phyloP scores from a whole-genome alignment of 92 coral and sea anemone genomes.

The Muricea muricata region DNA sequence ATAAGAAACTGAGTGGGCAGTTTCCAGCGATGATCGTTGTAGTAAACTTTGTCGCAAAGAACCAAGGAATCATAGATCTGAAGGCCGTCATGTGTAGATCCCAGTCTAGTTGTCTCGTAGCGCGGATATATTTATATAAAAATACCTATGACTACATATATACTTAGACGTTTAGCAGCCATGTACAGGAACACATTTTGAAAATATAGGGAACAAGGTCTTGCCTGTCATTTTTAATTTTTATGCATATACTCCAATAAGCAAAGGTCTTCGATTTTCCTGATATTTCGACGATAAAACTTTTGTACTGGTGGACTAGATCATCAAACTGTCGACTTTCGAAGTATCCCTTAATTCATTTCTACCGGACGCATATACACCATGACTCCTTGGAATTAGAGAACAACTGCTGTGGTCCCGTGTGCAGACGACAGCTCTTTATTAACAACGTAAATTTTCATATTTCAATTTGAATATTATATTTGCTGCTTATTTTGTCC shows the following conservation, averaged over 20 bases:
- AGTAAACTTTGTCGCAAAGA: not conserved
- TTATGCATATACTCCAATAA: slow-evolving; percentile 38
- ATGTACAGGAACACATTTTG: not conserved
- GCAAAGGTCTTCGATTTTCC: slow-evolving; percentile 15
- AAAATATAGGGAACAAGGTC: no score
- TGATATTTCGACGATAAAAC: slow-evolving; percentile 28
- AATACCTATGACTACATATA: no score
- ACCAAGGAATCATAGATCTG: not conserved
- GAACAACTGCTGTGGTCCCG: no score
- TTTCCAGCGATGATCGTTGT: no score
- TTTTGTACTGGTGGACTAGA: slow-evolving; percentile 43
- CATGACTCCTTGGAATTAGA: no score
- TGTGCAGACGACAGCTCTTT: no score
- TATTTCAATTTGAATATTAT: no score
- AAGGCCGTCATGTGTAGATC: not conserved
- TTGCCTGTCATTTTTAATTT: slow-evolving; percentile 40
- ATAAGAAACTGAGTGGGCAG: no score
- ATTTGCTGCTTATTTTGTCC: no score
- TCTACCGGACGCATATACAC: no score
- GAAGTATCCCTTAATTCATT: not conserved
- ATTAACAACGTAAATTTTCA: no score
- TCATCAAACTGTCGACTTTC: slow-evolving; percentile 33
- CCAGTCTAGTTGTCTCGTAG: not conserved
- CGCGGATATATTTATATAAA: not conserved
- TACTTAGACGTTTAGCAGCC: no score